Evolutionary conservation across 2,113 vertebrate species (phyloP).

Genomic region (Bambusicola thoracicus): DNA sequence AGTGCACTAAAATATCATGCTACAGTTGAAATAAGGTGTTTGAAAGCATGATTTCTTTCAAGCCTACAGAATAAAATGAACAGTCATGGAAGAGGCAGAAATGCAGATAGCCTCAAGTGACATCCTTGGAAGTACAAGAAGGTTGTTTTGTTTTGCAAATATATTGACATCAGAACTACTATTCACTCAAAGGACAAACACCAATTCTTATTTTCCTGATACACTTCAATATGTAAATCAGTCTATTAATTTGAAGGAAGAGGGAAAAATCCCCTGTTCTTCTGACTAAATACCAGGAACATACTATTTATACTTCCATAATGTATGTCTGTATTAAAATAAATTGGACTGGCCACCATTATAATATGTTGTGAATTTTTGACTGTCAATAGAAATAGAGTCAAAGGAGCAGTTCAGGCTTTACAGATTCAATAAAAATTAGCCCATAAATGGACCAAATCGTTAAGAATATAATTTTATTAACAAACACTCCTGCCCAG

Average conservation of each 20-base stretch:
- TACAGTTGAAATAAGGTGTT: neutral
- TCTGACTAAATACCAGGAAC: neutral
- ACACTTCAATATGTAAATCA: neutral
- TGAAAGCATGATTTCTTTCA: neutral
- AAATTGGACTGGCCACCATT: neutral
- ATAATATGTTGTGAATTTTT: neutral
- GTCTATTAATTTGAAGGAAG: neutral
- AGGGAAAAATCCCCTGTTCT: neutral
- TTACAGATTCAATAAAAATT: neutral
- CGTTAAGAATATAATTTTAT: neutral
- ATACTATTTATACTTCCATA: neutral
- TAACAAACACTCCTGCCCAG: neutral
- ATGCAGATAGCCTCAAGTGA: neutral
- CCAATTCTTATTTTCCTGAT: neutral
- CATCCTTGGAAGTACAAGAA: neutral
- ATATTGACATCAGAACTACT: neutral
- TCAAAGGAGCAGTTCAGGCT: neutral
- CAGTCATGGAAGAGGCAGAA: neutral
- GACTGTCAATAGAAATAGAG: neutral
- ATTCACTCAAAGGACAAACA: neutral
- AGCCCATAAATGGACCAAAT: neutral
- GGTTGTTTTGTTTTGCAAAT: neutral
- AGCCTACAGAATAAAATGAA: neutral
- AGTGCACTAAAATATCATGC: neutral
- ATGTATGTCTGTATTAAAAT: neutral